Conservation (phyloP, 2,113 vertebrate species). For the Mellivora capensis region DNA sequence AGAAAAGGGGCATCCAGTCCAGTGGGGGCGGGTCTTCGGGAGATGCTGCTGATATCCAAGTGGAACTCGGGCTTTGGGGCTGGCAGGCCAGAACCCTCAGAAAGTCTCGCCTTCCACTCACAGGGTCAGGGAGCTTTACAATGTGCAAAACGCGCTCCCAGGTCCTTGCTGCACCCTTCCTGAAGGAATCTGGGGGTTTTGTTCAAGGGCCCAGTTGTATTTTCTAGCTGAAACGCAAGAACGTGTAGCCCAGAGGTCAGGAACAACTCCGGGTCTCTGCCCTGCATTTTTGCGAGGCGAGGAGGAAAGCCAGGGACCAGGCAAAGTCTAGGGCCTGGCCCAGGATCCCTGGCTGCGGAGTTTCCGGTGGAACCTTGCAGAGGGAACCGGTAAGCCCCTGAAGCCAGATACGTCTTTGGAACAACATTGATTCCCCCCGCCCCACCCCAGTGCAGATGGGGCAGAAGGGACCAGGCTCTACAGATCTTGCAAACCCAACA, state of each 20-base stretch:
- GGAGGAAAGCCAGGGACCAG: not conserved
- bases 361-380: not conserved
- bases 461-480: not conserved
- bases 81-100: not conserved
- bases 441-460: not conserved
- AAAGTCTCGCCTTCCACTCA: not conserved
- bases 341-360: accelerated
- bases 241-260: not conserved
- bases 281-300: not conserved
- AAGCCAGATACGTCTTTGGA: not conserved
- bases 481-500: not conserved
- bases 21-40: not conserved
- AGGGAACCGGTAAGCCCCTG: not conserved
- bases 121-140: not conserved
- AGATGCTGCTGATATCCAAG: not conserved
- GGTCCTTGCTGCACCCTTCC: too few species aligned
- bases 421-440: accelerated
- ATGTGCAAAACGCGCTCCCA: not conserved
- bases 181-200: accelerated
- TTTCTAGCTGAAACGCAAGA: not conserved
- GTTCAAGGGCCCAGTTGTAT: not conserved
- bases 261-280: not conserved
- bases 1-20: not conserved
- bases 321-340: not conserved
- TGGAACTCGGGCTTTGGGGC: not conserved